Base-by-base conservation (phyloP, 2,113 vertebrate genomes). In the Cryptomyrus ogoouensis region DNA sequence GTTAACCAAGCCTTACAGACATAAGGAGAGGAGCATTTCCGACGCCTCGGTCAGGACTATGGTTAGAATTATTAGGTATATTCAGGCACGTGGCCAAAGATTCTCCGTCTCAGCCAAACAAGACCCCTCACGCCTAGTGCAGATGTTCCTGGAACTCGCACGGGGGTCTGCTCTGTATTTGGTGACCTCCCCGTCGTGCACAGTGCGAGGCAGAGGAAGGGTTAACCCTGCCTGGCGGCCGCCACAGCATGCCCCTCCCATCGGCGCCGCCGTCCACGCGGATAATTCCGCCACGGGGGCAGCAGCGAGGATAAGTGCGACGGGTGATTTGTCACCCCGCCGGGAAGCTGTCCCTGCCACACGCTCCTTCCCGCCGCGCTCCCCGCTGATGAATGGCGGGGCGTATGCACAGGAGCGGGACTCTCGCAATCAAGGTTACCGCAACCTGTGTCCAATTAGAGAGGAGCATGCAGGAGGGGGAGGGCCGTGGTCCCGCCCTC, bases 321-420 rank as follows among this genome's bases (percentile, higher is more conserved):
- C 66, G 91, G 94, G 94, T 96, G 95, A 95, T 96, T 96, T 96
- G 95, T 96, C 95, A 95, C 93, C 93, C 95, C 93, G 94, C 94
- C 94, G 94, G 94, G 95, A 94, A 92, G 92, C 93, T 94, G 94
- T 95, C 95, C 94, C 92, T 93, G 92, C 92, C 91, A 88, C 93
- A 95, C 95, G 95, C 95, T 95, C 94, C 94, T 94, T 91, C 89
- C 89, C 94, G 94, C 93, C 94, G 94, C 95, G 95, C 95, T 95
- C 94, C 94, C 89, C 91, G 93, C 94, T 96, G 95, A 96, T 96
- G 94, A 96, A 96, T 96, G 95, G 94, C 94, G 89, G 92, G 93
- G 91, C 92, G 83, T 92, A 95, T 94, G 93, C 93, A 95, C 94
- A 92, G 91, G 93, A 96, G 94, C 94, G 85, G 92, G 93, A 92